A percentile compares a stretch with the other conserved stretches of the same genome.
Evolutionary conservation across 2,888 invertebrate species (phyloP).

Genomic region (Agonopterix alstromeriana): DNA sequence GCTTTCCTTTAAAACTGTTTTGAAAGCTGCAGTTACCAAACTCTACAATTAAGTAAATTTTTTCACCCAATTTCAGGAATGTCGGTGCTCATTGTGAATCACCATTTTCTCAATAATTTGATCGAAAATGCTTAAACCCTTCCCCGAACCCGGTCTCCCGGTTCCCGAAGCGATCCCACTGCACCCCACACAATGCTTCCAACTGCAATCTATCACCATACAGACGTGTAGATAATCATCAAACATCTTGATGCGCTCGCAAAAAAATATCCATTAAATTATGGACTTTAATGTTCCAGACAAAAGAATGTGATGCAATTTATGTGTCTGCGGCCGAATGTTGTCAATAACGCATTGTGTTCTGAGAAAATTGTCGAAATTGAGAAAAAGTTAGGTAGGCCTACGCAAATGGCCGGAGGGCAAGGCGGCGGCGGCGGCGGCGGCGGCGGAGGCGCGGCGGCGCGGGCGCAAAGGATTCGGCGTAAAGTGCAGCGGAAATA

Average conservation of each 20-base stretch:
- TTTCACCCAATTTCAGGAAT: too few species aligned
- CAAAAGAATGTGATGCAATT: not conserved
- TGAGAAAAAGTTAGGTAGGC: not conserved
- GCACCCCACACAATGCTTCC: not conserved
- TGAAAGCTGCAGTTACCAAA: too few species aligned
- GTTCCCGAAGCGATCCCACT: not conserved
- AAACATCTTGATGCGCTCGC: not conserved
- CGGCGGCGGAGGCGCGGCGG: not conserved
- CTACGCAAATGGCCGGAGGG: not conserved
- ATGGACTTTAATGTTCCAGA: not conserved
- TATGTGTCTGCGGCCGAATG: not conserved
- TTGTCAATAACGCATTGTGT: not conserved
- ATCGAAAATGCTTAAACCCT: not conserved
- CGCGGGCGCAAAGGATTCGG: not conserved
- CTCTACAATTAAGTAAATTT: too few species aligned
- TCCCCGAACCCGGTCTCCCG: too few species aligned
- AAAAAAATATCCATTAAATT: not conserved
- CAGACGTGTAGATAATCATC: slow-evolving; percentile 6
- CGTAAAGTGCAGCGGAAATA: not conserved
- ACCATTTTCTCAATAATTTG: not conserved
- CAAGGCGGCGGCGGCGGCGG: not conserved
- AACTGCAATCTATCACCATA: slow-evolving; percentile 4
- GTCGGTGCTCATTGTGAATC: too few species aligned
- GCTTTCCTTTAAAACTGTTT: too few species aligned
- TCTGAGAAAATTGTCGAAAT: not conserved